A percentile compares a stretch with the other conserved stretches of the same genome.
phyloP scores from a whole-genome alignment of 2,888 invertebrate genomes.

The Tetramorium bicarinatum region DNA sequence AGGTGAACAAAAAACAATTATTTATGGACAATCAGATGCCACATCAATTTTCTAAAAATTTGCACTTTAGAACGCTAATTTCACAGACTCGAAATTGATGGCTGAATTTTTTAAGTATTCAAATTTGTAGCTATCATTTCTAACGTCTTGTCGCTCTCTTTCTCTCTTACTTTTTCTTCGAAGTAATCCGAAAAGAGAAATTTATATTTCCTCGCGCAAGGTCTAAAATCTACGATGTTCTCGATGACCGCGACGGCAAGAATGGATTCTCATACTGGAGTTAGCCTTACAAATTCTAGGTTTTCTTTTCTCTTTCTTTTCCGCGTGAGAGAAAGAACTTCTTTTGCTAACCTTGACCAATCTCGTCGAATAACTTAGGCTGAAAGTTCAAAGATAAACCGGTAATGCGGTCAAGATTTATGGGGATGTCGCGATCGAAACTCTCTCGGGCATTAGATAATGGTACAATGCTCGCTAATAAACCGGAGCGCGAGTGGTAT shows the following conservation, averaged over 20 bases:
- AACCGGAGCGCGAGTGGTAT: constrained; percentile 14
- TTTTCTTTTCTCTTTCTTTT: background rate
- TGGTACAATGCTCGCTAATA: constrained; percentile 34
- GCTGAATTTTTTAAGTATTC: constrained; percentile 25
- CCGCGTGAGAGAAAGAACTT: background rate
- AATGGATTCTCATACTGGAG: constrained; percentile 71
- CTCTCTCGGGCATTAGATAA: constrained; percentile 4
- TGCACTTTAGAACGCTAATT: too few relatives aligned
- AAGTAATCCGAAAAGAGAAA: constrained; percentile 72
- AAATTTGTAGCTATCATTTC: constrained; percentile 1
- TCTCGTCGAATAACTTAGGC: constrained; percentile 40
- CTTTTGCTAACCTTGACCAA: constrained; percentile 35
- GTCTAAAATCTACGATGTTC: constrained; percentile 75
- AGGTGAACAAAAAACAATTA: too few relatives aligned
- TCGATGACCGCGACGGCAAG: constrained; percentile 62
- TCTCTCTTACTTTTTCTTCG: constrained; percentile 48
- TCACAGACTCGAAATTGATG: constrained; percentile 19
- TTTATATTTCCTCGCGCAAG: constrained; percentile 73
- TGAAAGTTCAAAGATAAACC: constrained; percentile 47
- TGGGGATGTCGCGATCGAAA: background rate
- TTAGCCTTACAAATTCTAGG: constrained; percentile 56
- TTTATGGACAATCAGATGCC: too few relatives aligned
- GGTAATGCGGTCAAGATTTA: constrained; percentile 35
- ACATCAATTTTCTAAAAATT: too few relatives aligned
- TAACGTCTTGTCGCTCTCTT: constrained; percentile 7